Percentiles rank a stretch among this genome's conserved stretches.
Evolutionary conservation across 2,888 invertebrate species (phyloP).

Genomic region (Isoperla grammatica): DNA sequence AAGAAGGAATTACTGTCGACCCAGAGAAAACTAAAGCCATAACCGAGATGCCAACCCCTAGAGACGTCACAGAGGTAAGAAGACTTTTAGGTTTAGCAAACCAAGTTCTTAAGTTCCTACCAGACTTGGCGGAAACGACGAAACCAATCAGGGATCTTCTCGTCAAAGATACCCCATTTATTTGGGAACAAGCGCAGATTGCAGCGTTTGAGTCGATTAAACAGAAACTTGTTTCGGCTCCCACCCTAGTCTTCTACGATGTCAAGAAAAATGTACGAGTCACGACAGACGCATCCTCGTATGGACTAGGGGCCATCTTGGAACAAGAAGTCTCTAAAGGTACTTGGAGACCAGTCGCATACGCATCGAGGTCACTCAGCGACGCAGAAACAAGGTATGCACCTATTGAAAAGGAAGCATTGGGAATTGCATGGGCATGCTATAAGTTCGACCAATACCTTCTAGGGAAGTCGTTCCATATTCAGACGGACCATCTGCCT

Average conservation of each 20-base stretch:
- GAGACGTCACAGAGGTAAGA: neutral
- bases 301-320: slow-evolving; percentile 38
- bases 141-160: slow-evolving; percentile 32
- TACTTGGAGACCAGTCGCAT: slow-evolving; percentile 37
- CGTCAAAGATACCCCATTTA: slow-evolving; percentile 29
- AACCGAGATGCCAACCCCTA: neutral
- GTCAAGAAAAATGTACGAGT: slow-evolving; percentile 31
- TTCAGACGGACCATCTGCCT: slow-evolving; percentile 42
- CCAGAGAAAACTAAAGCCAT: slow-evolving; percentile 3
- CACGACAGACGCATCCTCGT: slow-evolving; percentile 38
- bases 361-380: slow-evolving; percentile 37
- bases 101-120: slow-evolving; percentile 5
- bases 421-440: slow-evolving; percentile 33
- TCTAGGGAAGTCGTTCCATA: slow-evolving; percentile 34
- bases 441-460: slow-evolving; percentile 39
- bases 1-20: neutral
- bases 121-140: slow-evolving; percentile 31
- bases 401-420: slow-evolving; percentile 38
- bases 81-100: slow-evolving; percentile 8
- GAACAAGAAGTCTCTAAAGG: slow-evolving; percentile 33
- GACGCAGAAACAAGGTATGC: slow-evolving; percentile 38
- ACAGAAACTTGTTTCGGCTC: slow-evolving; percentile 33
- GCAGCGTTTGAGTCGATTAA: slow-evolving; percentile 36
- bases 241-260: slow-evolving; percentile 38
- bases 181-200: slow-evolving; percentile 33